Evolutionary conservation across 2,113 vertebrate genomes (phyloP), one percentile per base, ranked within the genome.

Genomic region (Austrofundulus limnaeus): DNA sequence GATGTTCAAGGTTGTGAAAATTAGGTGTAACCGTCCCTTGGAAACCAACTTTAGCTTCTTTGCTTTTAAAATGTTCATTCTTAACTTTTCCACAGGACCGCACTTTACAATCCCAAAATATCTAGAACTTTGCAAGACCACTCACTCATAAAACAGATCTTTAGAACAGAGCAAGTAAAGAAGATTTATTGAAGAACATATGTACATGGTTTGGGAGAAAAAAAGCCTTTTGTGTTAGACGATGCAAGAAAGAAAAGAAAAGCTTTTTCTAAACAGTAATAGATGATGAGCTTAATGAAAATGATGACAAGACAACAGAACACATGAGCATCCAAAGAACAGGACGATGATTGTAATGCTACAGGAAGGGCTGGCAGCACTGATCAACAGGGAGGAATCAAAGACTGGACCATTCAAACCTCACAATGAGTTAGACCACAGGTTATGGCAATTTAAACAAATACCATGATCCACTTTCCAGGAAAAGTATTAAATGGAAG

Each of bases 321-420:
- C 25, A 69, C 7, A 66, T 15, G 62, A 77, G 15, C 90, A 92
- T 81, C 81, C 78, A 86, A 87, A 89, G 90, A 94, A 95, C 89
- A 81, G 77, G 87, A 92, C 86, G 71, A 94, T 94, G 95, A 93
- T 94, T 94, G 90, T 96, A 96, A 96, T 96, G 96, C 96, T 97
- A 96, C 94, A 83, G 88, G 87, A 57, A 94, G 94, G 94, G 94
- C 90, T 93, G 92, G 76, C 67, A 69, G 77, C 72, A 78, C 70
- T 57, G 45, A 68, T 66, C 53, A 59, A 58, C 52, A 53, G 58
- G 50, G 86, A 78, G 86, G 79, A 79, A 87, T 80, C 83, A 47
- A 60, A 56, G 42, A 19, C 28, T 12, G 62, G 70, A 75, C 66
- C 15, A 4, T 34, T 62, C 59, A 23, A 69, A 59, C 52, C n/a